These are phyloP conservation scores for Boloria euphrosyne DNA, from an alignment of 2,888 invertebrate species.

Conservation along the genomic window DNA sequence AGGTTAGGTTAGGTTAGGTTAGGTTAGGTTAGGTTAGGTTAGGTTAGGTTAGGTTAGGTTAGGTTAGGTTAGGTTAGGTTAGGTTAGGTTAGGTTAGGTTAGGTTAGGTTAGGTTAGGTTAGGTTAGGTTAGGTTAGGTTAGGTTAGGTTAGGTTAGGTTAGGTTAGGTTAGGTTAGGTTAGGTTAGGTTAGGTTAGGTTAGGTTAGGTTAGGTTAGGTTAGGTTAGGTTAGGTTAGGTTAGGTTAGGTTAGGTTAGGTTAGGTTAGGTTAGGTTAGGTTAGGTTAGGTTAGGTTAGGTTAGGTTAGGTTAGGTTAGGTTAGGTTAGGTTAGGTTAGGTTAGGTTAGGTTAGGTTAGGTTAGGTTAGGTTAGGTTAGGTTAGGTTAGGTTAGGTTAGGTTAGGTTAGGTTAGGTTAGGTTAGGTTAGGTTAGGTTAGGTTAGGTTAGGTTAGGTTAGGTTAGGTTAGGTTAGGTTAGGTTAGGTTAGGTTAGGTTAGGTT, in stretches of 20 bases:
- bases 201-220: conserved; percentile 39
- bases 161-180: conserved; percentile 16
- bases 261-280: conserved; percentile 11
- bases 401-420: conserved; percentile 25
- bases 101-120: too few relatives aligned
- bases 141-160: conserved; percentile 16
- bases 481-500: conserved; percentile 9
- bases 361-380: not conserved
- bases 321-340: conserved; percentile 11
- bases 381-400: conserved; percentile 9
- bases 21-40: too few relatives aligned
- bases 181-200: conserved; percentile 16
- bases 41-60: too few relatives aligned
- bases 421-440: conserved; percentile 44
- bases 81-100: too few relatives aligned
- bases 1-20: too few relatives aligned
- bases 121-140: too few relatives aligned
- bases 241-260: conserved; percentile 16
- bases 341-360: conserved; percentile 9
- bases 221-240: conserved; percentile 16
- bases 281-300: not conserved
- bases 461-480: conserved; percentile 38
- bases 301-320: conserved; percentile 4
- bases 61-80: too few relatives aligned
- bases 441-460: conserved; percentile 45